Evolutionary conservation across 1,140 invertebrate genomes (phyloP).

Genomic region (Zaprionus kolodkinae): DNA sequence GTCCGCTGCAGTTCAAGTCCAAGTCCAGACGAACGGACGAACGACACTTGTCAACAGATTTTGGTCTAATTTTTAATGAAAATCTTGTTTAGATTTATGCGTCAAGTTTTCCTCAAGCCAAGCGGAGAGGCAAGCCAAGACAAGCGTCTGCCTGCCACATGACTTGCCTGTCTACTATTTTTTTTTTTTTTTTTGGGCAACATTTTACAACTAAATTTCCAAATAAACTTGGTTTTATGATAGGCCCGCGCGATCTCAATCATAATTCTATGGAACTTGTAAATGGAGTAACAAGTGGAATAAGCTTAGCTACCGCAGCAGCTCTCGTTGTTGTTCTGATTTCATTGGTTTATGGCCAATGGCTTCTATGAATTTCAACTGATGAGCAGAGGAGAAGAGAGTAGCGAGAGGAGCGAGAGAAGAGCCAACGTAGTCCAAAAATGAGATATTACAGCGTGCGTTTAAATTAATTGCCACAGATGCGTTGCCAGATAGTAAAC

Average conservation of each 20-base stretch:
- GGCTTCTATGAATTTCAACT: constrained; percentile 69
- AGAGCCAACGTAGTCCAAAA: constrained; percentile 41
- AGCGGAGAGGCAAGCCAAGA: constrained; percentile 32
- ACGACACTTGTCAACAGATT: constrained; percentile 66
- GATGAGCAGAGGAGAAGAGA: background rate
- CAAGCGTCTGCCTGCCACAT: constrained; percentile 62
- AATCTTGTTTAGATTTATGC: constrained; percentile 65
- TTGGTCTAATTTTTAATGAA: constrained; percentile 74
- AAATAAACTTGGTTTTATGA: constrained; percentile 80
- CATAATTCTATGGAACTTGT: constrained; percentile 78
- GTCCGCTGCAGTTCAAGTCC: constrained; percentile 66
- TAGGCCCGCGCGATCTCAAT: constrained; percentile 72
- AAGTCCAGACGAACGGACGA: constrained; percentile 19
- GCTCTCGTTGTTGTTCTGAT: constrained; percentile 37
- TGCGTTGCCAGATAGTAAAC: constrained; percentile 58
- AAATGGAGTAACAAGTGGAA: constrained; percentile 83
- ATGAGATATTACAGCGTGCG: constrained; percentile 76
- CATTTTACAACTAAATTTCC: constrained; percentile 78
- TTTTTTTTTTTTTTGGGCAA: constrained; percentile 49
- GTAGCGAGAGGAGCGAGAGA: background rate
- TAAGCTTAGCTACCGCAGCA: constrained; percentile 23
- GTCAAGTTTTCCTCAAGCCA: constrained; percentile 51
- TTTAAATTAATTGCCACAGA: constrained; percentile 78
- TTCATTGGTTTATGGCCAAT: constrained; percentile 66
- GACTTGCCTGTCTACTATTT: constrained; percentile 35